These are phyloP conservation scores for Litoditis marina DNA, from an alignment of 2,888 invertebrate genomes.

Conservation along the genomic window DNA sequence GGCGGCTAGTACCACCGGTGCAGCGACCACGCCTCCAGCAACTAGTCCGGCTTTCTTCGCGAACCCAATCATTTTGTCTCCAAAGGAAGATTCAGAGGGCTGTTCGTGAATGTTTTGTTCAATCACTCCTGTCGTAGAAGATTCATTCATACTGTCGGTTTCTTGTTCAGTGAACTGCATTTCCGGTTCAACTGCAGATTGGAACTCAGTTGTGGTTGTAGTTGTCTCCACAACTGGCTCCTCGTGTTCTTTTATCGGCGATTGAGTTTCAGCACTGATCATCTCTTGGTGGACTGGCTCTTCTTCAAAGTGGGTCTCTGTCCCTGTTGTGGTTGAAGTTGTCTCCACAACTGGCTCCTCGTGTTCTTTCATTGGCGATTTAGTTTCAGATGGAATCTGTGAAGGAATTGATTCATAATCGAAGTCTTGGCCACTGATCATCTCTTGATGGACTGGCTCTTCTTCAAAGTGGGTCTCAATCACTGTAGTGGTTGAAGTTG, in stretches of 20 bases:
- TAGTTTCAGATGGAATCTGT: background rate
- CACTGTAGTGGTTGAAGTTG: constrained; percentile 2
- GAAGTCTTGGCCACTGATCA: too few relatives aligned
- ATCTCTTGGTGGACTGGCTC: background rate
- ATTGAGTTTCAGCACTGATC: constrained; percentile 5
- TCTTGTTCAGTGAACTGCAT: background rate
- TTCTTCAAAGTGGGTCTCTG: background rate
- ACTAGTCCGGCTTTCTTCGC: constrained; percentile 43
- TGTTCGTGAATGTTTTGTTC: background rate
- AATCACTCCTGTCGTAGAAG: constrained; percentile 14
- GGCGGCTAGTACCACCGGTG: constrained; percentile 43
- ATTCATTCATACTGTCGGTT: background rate
- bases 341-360: background rate
- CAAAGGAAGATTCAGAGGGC: constrained; percentile 9
- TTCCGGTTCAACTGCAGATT: background rate
- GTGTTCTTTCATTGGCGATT: constrained; percentile 2
- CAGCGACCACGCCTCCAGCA: constrained; percentile 45
- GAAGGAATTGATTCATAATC: background rate
- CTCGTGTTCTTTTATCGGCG: constrained; percentile 5
- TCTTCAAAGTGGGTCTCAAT: constrained; percentile 9
- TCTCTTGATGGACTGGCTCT: background rate
- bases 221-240: constrained; percentile 5
- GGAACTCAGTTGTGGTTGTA: background rate
- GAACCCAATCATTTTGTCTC: constrained; percentile 29
- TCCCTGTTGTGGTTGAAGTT: background rate